phyloP scores from a whole-genome alignment of 2,113 vertebrate species.

The Hydrochoerus hydrochaeris region DNA sequence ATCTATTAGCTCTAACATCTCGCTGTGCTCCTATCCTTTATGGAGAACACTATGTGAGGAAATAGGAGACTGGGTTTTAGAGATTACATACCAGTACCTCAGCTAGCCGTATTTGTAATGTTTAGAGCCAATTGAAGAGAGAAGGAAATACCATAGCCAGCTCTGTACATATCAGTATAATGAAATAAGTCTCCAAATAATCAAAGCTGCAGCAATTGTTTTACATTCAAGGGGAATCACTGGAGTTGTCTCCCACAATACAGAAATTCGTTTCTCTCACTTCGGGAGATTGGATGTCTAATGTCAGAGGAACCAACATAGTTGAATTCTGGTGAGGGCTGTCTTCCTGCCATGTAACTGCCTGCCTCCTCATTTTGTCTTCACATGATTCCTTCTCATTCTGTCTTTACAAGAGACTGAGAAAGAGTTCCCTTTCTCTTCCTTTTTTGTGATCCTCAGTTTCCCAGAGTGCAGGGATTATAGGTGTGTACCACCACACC shows the following conservation, averaged over 20 bases:
- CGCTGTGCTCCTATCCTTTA: no score
- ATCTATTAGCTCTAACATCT: no score
- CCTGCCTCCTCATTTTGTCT: neutral
- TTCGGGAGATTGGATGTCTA: neutral
- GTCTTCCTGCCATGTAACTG: neutral
- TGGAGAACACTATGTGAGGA: no score
- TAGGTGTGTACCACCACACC: neutral
- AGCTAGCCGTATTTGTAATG: no score
- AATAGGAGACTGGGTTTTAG: no score
- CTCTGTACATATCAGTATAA: no score
- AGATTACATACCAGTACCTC: no score
- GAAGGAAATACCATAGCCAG: no score
- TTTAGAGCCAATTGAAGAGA: no score
- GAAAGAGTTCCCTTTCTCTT: neutral
- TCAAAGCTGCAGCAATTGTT: no score
- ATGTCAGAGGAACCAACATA: neutral
- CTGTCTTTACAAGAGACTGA: neutral
- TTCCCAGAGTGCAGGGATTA: neutral
- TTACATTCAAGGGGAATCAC: no score
- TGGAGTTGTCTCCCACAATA: neutral
- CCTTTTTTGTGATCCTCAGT: neutral
- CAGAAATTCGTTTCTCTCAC: neutral
- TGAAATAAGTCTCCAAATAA: no score
- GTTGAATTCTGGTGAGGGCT: neutral
- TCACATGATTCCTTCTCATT: neutral